Evolutionary conservation across 2,888 invertebrate genomes (phyloP).

Genomic region (Neoscelio sp.): DNA sequence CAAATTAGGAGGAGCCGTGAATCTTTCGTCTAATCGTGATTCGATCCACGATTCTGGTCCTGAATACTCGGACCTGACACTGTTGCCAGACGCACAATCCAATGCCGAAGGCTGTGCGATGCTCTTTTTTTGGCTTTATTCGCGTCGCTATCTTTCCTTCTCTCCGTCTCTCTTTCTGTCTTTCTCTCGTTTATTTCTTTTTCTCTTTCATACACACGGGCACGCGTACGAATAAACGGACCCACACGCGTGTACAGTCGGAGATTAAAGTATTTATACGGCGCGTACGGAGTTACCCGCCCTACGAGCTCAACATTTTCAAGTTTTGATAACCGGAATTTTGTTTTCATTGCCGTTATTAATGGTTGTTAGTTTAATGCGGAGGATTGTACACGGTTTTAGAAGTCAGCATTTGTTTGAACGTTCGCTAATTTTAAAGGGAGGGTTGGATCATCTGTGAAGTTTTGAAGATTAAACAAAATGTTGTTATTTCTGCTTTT

Average conservation of each 20-base stretch:
- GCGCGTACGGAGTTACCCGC: constrained; percentile 7
- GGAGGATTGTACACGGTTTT: background rate
- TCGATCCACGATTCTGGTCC: constrained; percentile 64
- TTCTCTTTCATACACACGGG: constrained; percentile 37
- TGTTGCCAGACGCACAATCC: constrained; percentile 73
- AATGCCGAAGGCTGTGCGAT: constrained; percentile 60
- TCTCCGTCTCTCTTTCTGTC: constrained; percentile 37
- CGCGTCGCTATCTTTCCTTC: constrained; percentile 42
- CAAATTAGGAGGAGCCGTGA: constrained; percentile 41
- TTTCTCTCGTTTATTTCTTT: constrained; percentile 24
- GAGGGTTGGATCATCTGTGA: too few relatives aligned
- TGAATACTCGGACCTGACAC: constrained; percentile 67
- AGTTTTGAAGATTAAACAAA: too few relatives aligned
- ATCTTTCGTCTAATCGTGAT: constrained; percentile 62
- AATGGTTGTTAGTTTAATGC: constrained; percentile 13
- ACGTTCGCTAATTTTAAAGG: background rate
- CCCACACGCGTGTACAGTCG: constrained; percentile 40
- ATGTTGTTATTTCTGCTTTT: too few relatives aligned
- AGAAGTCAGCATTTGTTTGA: background rate
- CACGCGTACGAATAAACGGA: constrained; percentile 60
- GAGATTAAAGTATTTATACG: constrained; percentile 59
- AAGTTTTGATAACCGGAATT: constrained; percentile 39
- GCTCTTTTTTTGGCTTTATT: constrained; percentile 58
- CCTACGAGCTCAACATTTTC: constrained; percentile 19
- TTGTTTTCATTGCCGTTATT: constrained; percentile 29